Evolutionary conservation across 2,888 invertebrate species (phyloP), one percentile per base, ranked within the genome.

Genomic region (Apodemia mormo): DNA sequence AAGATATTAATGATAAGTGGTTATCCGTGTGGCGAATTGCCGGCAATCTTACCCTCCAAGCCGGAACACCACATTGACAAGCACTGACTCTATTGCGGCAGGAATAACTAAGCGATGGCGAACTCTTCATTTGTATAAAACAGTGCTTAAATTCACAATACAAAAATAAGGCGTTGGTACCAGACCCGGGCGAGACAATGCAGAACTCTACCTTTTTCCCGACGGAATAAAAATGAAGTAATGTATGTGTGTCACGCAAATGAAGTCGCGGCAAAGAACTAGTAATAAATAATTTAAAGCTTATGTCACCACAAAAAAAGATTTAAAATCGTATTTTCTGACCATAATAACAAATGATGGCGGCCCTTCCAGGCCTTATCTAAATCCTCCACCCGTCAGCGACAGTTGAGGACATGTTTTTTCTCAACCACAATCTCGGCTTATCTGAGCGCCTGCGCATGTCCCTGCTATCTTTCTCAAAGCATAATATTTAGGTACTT

Each of bases 401-500:
- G 85, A 86, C 61, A 33, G 33, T 61, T 61, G 83, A 84, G 75
- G 80, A 78, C 78, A 76, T 80, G 79, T 81, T 82, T 85, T 84
- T 82, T 79, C 72, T 78, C 73, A 70, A 61, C 73, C 71, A 78
- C 82, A 83, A 84, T 85, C 84, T 83, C 54, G 68, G 78, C 81
- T 86, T 86, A 87, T 88, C 87, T 81, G 69, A 67, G 76, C 77
- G 81, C 77, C 79, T 79, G 81, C 76, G 79, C 79, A 76, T 79
- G 79, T 81, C 79, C 76, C 78, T 73, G 75, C 76, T 84, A 82
- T 84, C 82, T 85, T 73, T 79, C 74, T 76, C 14, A 80, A 82
- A 82, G 76, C 84, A 85, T 79, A 88, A 88, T 88, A 86, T 89
- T 89, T 89, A 84, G 85, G 80, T 80, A 82, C 81, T 84, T 79